Evolutionary conservation across 2,888 invertebrate species (phyloP).

Genomic region (Melolontha melolontha): DNA sequence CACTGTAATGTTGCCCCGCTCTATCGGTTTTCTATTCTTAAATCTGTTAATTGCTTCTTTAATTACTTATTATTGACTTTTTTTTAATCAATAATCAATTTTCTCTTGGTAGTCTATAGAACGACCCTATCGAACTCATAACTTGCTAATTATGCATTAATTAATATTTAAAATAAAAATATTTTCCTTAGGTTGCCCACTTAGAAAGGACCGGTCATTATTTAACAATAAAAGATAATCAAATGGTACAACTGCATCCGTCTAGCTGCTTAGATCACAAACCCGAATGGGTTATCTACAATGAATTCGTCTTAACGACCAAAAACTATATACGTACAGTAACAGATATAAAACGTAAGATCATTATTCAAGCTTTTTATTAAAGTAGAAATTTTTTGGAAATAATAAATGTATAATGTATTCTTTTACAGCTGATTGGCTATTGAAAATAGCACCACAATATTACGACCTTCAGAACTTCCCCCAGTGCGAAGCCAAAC

Average conservation of each 20-base stretch:
- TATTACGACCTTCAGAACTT: slow-evolving; percentile 99
- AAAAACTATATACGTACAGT: slow-evolving; percentile 99
- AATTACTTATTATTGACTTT: too few species aligned
- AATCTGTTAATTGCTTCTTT: too few species aligned
- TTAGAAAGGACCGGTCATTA: slow-evolving; percentile 98
- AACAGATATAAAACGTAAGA: slow-evolving; percentile 97
- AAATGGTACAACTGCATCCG: slow-evolving; percentile 98
- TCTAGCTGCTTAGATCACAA: slow-evolving; percentile 99
- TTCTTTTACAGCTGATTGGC: slow-evolving; percentile 83
- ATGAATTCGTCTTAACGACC: slow-evolving; percentile 99
- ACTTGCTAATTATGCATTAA: too few species aligned
- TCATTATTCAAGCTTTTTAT: not conserved
- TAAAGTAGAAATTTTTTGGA: too few species aligned
- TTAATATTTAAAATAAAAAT: too few species aligned
- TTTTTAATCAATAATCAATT: too few species aligned
- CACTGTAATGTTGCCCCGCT: too few species aligned
- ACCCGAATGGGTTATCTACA: slow-evolving; percentile 99
- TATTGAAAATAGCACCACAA: slow-evolving; percentile 94
- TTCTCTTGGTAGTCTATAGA: too few species aligned
- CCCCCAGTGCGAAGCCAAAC: slow-evolving; percentile 96
- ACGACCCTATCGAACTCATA: too few species aligned
- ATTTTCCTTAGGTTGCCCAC: slow-evolving; percentile 83
- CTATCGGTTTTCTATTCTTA: too few species aligned
- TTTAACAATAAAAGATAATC: slow-evolving; percentile 98
- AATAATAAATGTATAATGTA: slow-evolving; percentile 11